These are phyloP conservation scores for Coturnix japonica DNA, from an alignment of 2,113 vertebrate species.

Conservation along the genomic window DNA sequence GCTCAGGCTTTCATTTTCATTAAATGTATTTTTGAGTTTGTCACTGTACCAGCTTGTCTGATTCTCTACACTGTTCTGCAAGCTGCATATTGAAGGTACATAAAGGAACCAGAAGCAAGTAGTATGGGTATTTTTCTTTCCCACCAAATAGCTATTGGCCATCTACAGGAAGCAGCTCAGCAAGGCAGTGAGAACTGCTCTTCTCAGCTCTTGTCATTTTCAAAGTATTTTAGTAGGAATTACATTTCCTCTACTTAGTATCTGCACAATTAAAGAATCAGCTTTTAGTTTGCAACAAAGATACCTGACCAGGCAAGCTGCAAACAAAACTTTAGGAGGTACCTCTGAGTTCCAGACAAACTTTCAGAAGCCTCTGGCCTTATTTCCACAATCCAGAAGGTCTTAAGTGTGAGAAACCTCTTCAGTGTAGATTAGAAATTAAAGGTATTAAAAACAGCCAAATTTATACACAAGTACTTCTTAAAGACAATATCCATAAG, in stretches of 20 bases:
- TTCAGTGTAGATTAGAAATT: background rate
- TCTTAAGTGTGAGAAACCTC: background rate
- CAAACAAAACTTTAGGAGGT: background rate
- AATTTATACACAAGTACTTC: background rate
- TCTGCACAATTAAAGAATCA: background rate
- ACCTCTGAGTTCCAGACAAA: background rate
- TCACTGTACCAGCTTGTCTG: background rate
- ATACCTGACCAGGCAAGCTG: background rate
- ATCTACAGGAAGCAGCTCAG: background rate
- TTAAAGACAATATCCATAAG: background rate
- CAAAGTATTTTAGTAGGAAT: background rate
- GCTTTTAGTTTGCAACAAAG: background rate
- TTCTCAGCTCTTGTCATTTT: background rate
- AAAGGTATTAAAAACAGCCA: background rate
- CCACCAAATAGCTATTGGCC: background rate
- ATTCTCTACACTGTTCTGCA: background rate
- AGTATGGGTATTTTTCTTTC: background rate
- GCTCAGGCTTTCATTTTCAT: background rate
- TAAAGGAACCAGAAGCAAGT: background rate
- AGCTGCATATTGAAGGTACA: background rate
- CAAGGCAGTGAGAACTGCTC: background rate
- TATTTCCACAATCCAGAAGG: background rate
- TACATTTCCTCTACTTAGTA: background rate
- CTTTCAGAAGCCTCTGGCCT: background rate
- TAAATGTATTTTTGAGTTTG: background rate